Conservation (phyloP, 2,888 invertebrate genomes). For the Pollenia griseotomentosa region DNA sequence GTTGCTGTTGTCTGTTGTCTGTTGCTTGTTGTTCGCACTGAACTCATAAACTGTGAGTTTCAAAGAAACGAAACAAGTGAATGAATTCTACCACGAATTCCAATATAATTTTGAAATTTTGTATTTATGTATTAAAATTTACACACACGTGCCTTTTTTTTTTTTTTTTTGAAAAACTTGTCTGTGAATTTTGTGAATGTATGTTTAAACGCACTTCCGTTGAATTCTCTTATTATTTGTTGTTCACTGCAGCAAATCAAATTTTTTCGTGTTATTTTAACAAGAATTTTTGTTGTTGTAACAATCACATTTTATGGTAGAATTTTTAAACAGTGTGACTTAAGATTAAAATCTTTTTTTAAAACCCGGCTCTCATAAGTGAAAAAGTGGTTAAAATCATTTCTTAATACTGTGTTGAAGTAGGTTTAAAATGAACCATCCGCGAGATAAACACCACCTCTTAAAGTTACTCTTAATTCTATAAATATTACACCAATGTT, state of each 20-base stretch:
- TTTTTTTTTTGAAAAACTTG: neutral
- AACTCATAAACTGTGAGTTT: conserved; percentile 31
- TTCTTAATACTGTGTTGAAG: too few species aligned
- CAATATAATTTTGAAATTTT: conserved; percentile 18
- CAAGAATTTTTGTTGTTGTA: neutral
- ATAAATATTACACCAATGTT: too few species aligned
- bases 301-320: neutral
- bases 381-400: too few species aligned
- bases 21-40: neutral
- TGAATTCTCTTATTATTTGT: conserved; percentile 31
- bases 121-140: conserved; percentile 3
- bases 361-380: too few species aligned
- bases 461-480: too few species aligned
- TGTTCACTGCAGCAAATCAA: conserved; percentile 15
- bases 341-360: too few species aligned
- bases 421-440: too few species aligned
- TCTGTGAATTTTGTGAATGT: conserved; percentile 1
- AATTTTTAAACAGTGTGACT: conserved; percentile 39
- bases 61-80: conserved; percentile 19
- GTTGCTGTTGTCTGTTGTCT: conserved; percentile 13
- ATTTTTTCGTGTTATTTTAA: neutral
- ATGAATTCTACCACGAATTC: conserved; percentile 57
- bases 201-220: conserved; percentile 55
- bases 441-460: too few species aligned
- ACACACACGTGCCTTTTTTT: conserved; percentile 8